Base-by-base conservation (phyloP, 2,888 invertebrate species). In the Fragum sueziense region DNA sequence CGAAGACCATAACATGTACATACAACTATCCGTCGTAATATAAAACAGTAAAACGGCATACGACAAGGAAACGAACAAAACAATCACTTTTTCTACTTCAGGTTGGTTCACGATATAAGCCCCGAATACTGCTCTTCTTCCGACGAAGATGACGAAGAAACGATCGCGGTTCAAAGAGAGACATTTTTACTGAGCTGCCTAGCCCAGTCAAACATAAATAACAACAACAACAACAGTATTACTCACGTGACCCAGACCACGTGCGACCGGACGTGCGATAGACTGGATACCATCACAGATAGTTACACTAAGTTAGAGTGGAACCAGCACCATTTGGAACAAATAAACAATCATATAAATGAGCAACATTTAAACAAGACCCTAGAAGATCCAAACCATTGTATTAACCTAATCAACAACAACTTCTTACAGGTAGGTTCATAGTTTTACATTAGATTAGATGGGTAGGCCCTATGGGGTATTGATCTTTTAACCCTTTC, bases 61-160 rank as follows among this genome's bases (percentile, higher is more conserved):
- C 14, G n/a, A 37, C 37, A 37, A 9, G 37, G 6, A 37, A 9
- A 37, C 37, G 14, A 37, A 9, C 37, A 14, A 37, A 37, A 9
- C 6, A 37, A 9, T 37, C 37, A 9, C 14, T 47, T 3, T 47
- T 47, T n/a, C 9, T 41, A 9, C 82, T 86, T 57, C 80, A 89
- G 89, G 84, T 70, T 89, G 65, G 85, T 87, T 11, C 90, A 90
- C 77, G 89, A 88, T 57, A 87, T 89, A 9, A 89, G 89, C 70
- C 87, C 88, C 6, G 89, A 90, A 65, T 74, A 76, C 59, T 70
- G 76, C 61, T 68, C 80, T n/a, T 76, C 80, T 47, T 84, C 85
- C 11, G 82, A 85, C 25, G 85, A 86, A 9, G 85, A 86, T 7
- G 77, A 85, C 52, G 85, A 84, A 34, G 71, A 77, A 33, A 76